Evolutionary conservation across 2,888 invertebrate species (phyloP), one percentile per base, ranked within the genome.

Genomic region (Fragum fragum): DNA sequence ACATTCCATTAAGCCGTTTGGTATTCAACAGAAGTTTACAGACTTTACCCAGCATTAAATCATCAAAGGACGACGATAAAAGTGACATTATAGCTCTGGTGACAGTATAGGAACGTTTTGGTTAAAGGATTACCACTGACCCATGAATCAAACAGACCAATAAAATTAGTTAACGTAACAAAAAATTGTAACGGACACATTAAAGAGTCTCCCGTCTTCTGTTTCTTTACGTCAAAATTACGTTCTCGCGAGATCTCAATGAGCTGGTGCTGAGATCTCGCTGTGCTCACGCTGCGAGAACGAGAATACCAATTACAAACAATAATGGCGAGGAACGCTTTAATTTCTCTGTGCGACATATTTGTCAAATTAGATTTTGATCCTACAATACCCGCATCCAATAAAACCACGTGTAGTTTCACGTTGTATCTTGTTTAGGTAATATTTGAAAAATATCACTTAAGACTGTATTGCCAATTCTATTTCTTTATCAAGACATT

Each of bases 151-250:
- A 42, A 66, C n/a, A n/a, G 66, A 39, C 66, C 42, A 42, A 66
- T 42, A 66, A 66, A 66, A 42, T 26, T n/a, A 2, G 21, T n/a
- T 9, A 47, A 53, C 70, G 70, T 70, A 70, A 66, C 14, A 42
- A 42, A 18, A 73, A 47, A 63, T 39, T 57, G 63, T n/a, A 32
- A 68, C 42, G 52, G 70, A 52, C 29, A 81, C 81, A 81, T 76
- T 73, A 81, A 81, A 81, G 72, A 57, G 36, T 52, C 18, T 42
- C 66, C 14, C 28, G 23, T 32, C 57, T 73, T 68, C 39, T 21
- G 42, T 66, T 21, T 47, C 21, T 68, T 47, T n/a, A 52, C 55
- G 69, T 68, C 74, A 79, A 39, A 52, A 74, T 70, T 69, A 55
- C 70, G 70, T 74, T 79, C 36, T 57, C 57, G 63, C 61, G 72